Percentiles rank a stretch among this genome's conserved stretches.
Conservation (phyloP, 2,888 invertebrate genomes). For the Megalurothrips usitatus region DNA sequence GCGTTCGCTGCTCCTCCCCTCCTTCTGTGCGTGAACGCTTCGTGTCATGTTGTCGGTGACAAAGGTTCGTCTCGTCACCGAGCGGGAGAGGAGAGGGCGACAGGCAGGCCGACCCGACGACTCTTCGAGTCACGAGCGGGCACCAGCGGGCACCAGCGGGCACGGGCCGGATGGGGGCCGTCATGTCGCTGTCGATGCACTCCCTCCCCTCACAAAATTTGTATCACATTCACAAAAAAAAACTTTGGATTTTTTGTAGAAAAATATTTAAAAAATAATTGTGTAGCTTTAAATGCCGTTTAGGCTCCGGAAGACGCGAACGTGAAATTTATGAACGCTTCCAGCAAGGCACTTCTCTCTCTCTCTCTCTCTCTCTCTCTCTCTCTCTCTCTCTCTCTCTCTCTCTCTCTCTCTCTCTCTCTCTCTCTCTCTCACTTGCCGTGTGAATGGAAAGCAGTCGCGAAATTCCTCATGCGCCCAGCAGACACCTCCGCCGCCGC, state of each 20-base stretch:
- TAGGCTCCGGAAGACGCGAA: too few relatives aligned
- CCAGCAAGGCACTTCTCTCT: too few relatives aligned
- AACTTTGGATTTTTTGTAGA: too few relatives aligned
- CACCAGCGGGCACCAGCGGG: too few relatives aligned
- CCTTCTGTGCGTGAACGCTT: neutral
- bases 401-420: neutral
- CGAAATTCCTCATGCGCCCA: neutral
- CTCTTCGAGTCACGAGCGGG: too few relatives aligned
- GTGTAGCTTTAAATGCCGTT: too few relatives aligned
- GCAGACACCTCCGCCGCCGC: neutral
- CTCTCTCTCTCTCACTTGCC: neutral
- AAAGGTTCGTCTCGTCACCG: conserved; percentile 2
- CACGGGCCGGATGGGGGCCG: neutral
- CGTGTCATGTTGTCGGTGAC: neutral
- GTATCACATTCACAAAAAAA: too few relatives aligned
- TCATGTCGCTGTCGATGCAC: neutral
- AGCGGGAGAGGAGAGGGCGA: neutral
- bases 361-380: conserved; percentile 18
- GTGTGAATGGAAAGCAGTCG: neutral
- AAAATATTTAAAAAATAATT: too few relatives aligned
- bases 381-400: conserved; percentile 18
- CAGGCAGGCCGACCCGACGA: too few relatives aligned
- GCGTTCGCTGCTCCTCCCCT: neutral
- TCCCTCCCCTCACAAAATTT: too few relatives aligned
- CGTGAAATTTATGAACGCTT: too few relatives aligned